Evolutionary conservation across 92 coral and sea anemone species (phyloP).

Genomic region (Phenganax subtilis): DNA sequence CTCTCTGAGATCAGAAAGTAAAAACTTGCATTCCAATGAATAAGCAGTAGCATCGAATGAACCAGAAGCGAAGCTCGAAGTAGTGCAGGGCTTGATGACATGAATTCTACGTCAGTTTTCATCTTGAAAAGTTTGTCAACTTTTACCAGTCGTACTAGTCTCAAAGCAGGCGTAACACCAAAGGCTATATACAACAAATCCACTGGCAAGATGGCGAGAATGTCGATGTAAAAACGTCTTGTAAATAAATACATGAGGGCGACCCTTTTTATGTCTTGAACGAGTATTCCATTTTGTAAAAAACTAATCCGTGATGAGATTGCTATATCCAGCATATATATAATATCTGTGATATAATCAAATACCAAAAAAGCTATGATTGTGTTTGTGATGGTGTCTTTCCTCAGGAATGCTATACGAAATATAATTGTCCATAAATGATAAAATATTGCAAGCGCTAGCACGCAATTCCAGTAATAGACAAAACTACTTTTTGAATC

Average conservation of each 20-base stretch:
- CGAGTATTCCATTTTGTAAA: slow-evolving; percentile 26
- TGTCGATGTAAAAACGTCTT: slow-evolving; percentile 6
- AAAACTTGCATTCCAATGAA: slow-evolving; percentile 38
- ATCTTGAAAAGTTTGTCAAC: slow-evolving; percentile 72
- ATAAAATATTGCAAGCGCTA: slow-evolving; percentile 79
- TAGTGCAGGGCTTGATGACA: slow-evolving; percentile 79
- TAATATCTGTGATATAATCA: slow-evolving; percentile 16
- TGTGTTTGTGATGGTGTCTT: slow-evolving; percentile 39
- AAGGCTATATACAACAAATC: slow-evolving; percentile 53
- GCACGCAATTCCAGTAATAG: slow-evolving; percentile 74
- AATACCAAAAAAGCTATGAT: slow-evolving; percentile 45
- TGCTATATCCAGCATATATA: slow-evolving; percentile 20
- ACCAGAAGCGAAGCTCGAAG: slow-evolving; percentile 48
- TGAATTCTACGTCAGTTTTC: slow-evolving; percentile 80
- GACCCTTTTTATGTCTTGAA: slow-evolving; percentile 22
- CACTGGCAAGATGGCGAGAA: slow-evolving; percentile 19
- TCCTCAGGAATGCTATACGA: slow-evolving; percentile 75
- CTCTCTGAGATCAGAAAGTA: slow-evolving; percentile 33
- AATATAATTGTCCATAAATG: slow-evolving; percentile 83
- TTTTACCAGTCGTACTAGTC: slow-evolving; percentile 70
- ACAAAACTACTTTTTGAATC: slow-evolving; percentile 71
- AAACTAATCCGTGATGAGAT: slow-evolving; percentile 37
- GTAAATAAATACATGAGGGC: slow-evolving; percentile 29
- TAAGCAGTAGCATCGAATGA: slow-evolving; percentile 28
- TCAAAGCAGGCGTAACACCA: slow-evolving; percentile 61